phyloP scores from a whole-genome alignment of 2,113 vertebrate species.

The Pseudorhombus dupliciocellatus region DNA sequence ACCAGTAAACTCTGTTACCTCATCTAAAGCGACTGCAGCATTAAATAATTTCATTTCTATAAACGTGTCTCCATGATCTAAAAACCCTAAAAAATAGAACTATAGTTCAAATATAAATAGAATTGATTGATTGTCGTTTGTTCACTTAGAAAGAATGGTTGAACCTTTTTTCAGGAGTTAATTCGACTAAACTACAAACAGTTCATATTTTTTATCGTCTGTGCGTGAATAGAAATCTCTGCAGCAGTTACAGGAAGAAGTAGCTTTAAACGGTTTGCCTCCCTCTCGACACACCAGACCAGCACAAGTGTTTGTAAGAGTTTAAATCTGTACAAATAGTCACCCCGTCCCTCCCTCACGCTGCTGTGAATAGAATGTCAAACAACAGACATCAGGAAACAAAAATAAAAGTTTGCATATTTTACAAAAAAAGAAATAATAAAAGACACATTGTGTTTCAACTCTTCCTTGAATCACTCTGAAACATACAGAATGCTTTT shows the following conservation, averaged over 20 bases:
- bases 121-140: slow-evolving; percentile 81
- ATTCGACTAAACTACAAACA: slow-evolving; percentile 56
- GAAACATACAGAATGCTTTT: slow-evolving; percentile 75
- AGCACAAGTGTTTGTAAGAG: slow-evolving; percentile 51
- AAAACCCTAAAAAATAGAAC: slow-evolving; percentile 69
- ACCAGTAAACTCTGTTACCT: slow-evolving; percentile 36
- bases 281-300: slow-evolving; percentile 62
- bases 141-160: slow-evolving; percentile 59
- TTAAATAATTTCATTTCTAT: slow-evolving; percentile 68
- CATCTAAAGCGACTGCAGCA: slow-evolving; percentile 46
- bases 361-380: slow-evolving; percentile 77
- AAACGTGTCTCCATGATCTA: slow-evolving; percentile 62
- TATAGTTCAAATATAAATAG: slow-evolving; percentile 79
- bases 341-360: slow-evolving; percentile 17
- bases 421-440: slow-evolving; percentile 78
- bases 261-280: slow-evolving; percentile 82
- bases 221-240: slow-evolving; percentile 57
- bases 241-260: slow-evolving; percentile 74
- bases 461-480: slow-evolving; percentile 76
- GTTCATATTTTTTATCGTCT: slow-evolving; percentile 41
- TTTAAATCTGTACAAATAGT: slow-evolving; percentile 79
- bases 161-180: slow-evolving; percentile 13
- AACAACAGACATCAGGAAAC: slow-evolving; percentile 77
- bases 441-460: slow-evolving; percentile 81
- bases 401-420: slow-evolving; percentile 81